Conservation (phyloP, 1,140 invertebrate genomes). For the Euborellia annulipes region DNA sequence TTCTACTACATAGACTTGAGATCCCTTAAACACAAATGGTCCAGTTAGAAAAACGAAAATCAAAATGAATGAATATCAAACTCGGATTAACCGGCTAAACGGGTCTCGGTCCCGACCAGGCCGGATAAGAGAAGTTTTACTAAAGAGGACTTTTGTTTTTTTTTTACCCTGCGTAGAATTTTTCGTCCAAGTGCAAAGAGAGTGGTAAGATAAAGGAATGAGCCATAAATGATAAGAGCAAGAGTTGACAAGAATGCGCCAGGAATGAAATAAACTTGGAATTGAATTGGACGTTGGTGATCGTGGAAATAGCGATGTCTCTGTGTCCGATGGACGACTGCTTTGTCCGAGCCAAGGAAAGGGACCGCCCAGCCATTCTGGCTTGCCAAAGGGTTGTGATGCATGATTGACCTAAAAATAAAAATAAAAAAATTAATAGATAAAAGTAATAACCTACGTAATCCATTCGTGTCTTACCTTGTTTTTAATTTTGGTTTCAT, state of each 20-base stretch:
- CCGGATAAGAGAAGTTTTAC: too few relatives aligned
- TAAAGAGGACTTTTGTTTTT: neutral
- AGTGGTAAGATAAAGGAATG: slow-evolving; percentile 45
- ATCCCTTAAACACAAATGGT: too few relatives aligned
- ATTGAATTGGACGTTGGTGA: slow-evolving; percentile 51
- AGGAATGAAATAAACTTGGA: slow-evolving; percentile 42
- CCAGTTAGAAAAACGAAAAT: too few relatives aligned
- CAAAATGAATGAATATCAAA: too few relatives aligned
- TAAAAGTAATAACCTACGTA: neutral
- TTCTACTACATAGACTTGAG: too few relatives aligned
- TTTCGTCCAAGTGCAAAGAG: slow-evolving; percentile 43
- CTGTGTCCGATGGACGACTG: slow-evolving; percentile 61
- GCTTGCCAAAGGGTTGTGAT: slow-evolving; percentile 39
- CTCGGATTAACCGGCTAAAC: too few relatives aligned
- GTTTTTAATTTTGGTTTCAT: slow-evolving; percentile 40
- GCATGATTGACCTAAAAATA: slow-evolving; percentile 37
- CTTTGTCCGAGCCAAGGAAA: slow-evolving; percentile 65
- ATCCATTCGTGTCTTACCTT: slow-evolving; percentile 27
- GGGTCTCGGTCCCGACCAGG: too few relatives aligned
- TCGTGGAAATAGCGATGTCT: slow-evolving; percentile 49
- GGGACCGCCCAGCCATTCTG: slow-evolving; percentile 56
- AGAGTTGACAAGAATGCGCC: slow-evolving; percentile 30
- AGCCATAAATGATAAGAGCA: slow-evolving; percentile 33
- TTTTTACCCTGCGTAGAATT: slow-evolving; percentile 46
- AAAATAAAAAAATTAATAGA: slow-evolving; percentile 1